Evolutionary conservation across 2,888 invertebrate genomes (phyloP).

Genomic region (Lochmaea capreae): DNA sequence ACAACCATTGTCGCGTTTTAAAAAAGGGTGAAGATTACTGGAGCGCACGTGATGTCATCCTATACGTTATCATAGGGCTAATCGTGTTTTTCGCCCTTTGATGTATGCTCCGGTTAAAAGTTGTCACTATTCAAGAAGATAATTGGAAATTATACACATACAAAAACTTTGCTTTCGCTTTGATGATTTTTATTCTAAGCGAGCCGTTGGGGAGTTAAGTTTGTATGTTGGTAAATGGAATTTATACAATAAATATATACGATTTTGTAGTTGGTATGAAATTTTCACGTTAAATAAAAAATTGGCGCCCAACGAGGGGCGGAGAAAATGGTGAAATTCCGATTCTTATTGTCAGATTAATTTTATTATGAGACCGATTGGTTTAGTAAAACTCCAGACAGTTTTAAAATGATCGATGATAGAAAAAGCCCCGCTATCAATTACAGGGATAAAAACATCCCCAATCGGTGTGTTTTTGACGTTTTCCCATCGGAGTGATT

Average conservation of each 20-base stretch:
- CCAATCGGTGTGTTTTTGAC: conserved; percentile 56
- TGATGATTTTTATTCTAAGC: background rate
- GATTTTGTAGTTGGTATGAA: too few species aligned
- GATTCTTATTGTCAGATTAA: too few species aligned
- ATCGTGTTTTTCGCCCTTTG: conserved; percentile 43
- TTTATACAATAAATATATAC: too few species aligned
- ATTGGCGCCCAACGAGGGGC: too few species aligned
- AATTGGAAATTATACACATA: background rate
- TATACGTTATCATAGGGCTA: conserved; percentile 47
- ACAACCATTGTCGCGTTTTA: conserved; percentile 49
- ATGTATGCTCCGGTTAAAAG: conserved; percentile 16
- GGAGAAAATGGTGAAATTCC: too few species aligned
- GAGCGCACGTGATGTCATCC: conserved; percentile 43
- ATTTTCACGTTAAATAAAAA: too few species aligned
- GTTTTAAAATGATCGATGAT: conserved; percentile 13
- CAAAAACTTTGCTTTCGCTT: background rate
- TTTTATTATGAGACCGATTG: too few species aligned
- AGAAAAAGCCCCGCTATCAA: conserved; percentile 6
- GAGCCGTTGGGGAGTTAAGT: too few species aligned
- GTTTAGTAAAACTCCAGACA: background rate
- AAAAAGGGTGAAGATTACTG: conserved; percentile 50
- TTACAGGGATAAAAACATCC: conserved; percentile 30
- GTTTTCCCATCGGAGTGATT: conserved; percentile 48
- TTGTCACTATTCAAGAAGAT: conserved; percentile 13
- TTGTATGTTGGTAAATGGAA: too few species aligned